These are phyloP conservation scores for Varanus komodoensis DNA, from an alignment of 2,113 vertebrate genomes.

Conservation along the genomic window DNA sequence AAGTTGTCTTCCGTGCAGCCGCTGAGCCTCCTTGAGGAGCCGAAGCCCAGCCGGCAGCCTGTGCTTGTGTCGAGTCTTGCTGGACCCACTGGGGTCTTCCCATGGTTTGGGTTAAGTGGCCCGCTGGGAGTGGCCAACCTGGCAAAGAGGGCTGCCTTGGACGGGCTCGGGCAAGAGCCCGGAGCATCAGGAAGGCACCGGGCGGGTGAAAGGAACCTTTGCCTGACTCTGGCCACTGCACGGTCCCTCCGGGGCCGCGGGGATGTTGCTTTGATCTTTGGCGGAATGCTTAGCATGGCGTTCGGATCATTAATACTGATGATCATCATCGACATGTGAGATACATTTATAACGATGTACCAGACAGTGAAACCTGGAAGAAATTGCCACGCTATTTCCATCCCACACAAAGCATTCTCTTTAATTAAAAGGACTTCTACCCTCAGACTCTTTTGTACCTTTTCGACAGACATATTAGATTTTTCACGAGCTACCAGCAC, in stretches of 20 bases:
- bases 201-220: no score
- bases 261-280: background rate
- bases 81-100: no score
- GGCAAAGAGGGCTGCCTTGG: no score
- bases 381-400: conserved; percentile 32
- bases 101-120: no score
- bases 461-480: conserved; percentile 45
- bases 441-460: conserved; percentile 45
- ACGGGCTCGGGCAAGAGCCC: no score
- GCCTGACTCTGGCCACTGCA: no score
- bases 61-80: no score
- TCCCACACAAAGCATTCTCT: conserved; percentile 47
- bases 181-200: background rate
- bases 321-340: conserved; percentile 22
- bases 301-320: background rate
- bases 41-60: no score
- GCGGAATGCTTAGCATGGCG: no score
- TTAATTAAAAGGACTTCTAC: conserved; percentile 41
- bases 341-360: conserved; percentile 26
- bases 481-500: conserved; percentile 47
- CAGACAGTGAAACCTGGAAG: conserved; percentile 36
- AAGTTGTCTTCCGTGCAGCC: no score
- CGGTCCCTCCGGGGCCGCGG: background rate
- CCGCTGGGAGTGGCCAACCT: no score
- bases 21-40: no score